phyloP scores from a whole-genome alignment of 2,888 invertebrate species.

The Sarcophaga carnaria region DNA sequence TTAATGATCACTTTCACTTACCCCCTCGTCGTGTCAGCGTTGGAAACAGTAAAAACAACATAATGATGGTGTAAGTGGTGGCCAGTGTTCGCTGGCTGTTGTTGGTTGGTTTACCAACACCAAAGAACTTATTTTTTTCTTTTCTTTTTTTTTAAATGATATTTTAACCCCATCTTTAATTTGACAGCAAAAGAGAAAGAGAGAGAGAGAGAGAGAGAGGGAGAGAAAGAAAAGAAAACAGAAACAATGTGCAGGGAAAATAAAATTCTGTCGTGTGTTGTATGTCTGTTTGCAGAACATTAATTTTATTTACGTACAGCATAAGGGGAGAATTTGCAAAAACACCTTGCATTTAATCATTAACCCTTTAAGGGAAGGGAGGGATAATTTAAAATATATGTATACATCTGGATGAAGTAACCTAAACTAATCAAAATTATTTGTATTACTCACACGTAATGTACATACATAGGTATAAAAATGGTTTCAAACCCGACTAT shows the following conservation, averaged over 20 bases:
- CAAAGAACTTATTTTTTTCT: background rate
- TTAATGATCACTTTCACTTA: slow-evolving; percentile 57
- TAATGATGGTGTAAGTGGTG: background rate
- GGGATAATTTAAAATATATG: no score
- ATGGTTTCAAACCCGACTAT: no score
- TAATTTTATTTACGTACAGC: background rate
- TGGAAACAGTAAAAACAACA: background rate
- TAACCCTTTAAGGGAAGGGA: slow-evolving; percentile 21
- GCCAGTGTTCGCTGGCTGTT: slow-evolving; percentile 2
- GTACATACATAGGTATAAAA: no score
- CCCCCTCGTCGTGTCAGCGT: slow-evolving; percentile 28
- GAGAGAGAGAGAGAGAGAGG: no score
- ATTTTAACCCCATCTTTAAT: slow-evolving; percentile 38
- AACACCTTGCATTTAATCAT: slow-evolving; percentile 28
- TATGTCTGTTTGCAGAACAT: slow-evolving; percentile 26
- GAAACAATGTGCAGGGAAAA: no score
- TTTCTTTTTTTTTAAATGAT: background rate
- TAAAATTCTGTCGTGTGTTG: slow-evolving; percentile 48
- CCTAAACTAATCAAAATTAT: no score
- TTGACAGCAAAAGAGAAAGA: background rate
- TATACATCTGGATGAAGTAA: no score
- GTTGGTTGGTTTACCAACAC: no score
- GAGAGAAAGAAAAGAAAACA: no score
- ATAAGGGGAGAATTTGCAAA: background rate
- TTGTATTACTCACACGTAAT: no score